Conservation (phyloP, 2,888 invertebrate species). For the Scaeva pyrastri region DNA sequence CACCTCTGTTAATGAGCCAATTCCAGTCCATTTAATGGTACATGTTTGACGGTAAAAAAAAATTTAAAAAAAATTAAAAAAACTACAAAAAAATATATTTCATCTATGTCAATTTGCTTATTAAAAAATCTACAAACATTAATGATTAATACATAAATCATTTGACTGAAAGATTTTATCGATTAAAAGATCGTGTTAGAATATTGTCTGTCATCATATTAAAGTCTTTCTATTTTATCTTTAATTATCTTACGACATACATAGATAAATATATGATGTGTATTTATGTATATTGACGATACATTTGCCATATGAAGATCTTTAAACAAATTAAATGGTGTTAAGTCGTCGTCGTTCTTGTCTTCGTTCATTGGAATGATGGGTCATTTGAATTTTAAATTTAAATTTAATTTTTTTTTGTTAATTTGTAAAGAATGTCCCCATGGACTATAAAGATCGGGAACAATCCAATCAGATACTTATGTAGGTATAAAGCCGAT, state of each 20-base stretch:
- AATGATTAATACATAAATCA: constrained; percentile 61
- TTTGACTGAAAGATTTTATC: constrained; percentile 37
- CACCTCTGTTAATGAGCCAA: constrained; percentile 11
- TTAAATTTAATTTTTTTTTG: constrained; percentile 50
- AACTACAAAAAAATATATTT: background rate
- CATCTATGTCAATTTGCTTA: constrained; percentile 52
- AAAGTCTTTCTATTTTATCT: constrained; percentile 30
- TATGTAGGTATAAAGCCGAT: background rate
- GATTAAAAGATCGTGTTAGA: constrained; percentile 65
- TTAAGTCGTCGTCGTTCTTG: constrained; percentile 38
- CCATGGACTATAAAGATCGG: constrained; percentile 43
- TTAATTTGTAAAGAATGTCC: constrained; percentile 14
- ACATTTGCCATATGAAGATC: constrained; percentile 53
- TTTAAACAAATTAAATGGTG: constrained; percentile 71
- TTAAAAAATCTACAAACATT: constrained; percentile 10
- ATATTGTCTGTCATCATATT: constrained; percentile 53
- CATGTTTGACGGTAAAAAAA: background rate
- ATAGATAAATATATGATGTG: too few species aligned
- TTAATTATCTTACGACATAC: too few species aligned
- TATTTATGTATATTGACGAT: constrained; percentile 4
- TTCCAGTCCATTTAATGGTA: background rate
- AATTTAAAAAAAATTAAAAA: too few species aligned
- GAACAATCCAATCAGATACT: constrained; percentile 55
- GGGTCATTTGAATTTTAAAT: constrained; percentile 71
- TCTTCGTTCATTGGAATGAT: background rate